phyloP scores from a whole-genome alignment of 2,888 invertebrate species.

The Unio delphinus region DNA sequence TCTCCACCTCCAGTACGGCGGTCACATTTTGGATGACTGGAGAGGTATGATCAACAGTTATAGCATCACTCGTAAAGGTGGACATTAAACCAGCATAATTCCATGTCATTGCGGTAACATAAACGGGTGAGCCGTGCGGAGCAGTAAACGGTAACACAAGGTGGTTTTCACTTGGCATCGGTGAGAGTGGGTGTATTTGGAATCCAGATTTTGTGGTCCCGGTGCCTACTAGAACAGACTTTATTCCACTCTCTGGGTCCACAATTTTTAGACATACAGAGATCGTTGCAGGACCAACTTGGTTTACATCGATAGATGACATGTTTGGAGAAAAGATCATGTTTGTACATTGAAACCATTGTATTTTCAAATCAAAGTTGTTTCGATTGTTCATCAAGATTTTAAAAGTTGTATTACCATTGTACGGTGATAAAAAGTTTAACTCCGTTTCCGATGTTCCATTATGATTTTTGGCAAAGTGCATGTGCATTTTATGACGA shows the following conservation, averaged over 20 bases:
- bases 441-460: neutral
- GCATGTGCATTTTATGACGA: neutral
- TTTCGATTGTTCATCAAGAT: too few species aligned
- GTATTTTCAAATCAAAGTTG: too few species aligned
- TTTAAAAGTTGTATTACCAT: too few species aligned
- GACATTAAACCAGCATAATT: constrained; percentile 21
- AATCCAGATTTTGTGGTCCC: constrained; percentile 26
- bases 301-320: constrained; percentile 3
- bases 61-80: constrained; percentile 10
- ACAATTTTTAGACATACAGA: constrained; percentile 8
- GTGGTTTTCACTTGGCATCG: constrained; percentile 11
- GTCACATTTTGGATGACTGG: constrained; percentile 8
- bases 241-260: constrained; percentile 21
- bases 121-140: constrained; percentile 16
- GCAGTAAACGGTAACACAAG: constrained; percentile 7
- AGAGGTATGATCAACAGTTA: constrained; percentile 21
- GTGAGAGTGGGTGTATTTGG: constrained; percentile 18
- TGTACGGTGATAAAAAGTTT: neutral
- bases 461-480: neutral
- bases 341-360: too few species aligned
- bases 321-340: neutral
- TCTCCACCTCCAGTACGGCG: neutral
- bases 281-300: constrained; percentile 6
- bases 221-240: constrained; percentile 13
- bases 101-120: constrained; percentile 15